Conservation (phyloP, 1,140 invertebrate genomes). For the Geopemphigus sp. region DNA sequence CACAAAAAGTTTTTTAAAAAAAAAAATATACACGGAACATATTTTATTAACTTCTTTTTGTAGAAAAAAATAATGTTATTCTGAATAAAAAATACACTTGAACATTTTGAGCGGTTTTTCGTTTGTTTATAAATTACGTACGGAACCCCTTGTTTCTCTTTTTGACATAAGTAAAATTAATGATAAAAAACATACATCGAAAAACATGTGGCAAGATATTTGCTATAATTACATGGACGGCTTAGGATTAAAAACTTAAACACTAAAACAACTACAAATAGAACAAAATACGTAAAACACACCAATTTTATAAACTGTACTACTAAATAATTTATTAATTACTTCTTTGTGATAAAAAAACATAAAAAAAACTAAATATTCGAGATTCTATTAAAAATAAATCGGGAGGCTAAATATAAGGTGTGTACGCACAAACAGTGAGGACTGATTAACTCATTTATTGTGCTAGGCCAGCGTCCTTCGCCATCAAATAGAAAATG, state of each 20-base stretch:
- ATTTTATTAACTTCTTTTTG: background rate
- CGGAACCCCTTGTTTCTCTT: background rate
- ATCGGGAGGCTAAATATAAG: too few species aligned
- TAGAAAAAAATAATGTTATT: conserved; percentile 37
- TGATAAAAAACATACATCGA: too few species aligned
- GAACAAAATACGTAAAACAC: too few species aligned
- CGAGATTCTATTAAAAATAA: too few species aligned
- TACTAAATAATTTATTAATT: conserved; percentile 27
- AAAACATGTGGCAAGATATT: conserved; percentile 44
- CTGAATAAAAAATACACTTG: conserved; percentile 39
- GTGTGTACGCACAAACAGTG: too few species aligned
- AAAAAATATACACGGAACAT: conserved; percentile 18
- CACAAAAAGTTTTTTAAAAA: background rate
- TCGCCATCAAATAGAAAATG: conserved; percentile 89
- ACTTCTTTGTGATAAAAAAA: background rate
- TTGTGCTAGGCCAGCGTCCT: conserved; percentile 76
- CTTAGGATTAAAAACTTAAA: conserved; percentile 36
- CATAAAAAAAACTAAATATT: too few species aligned
- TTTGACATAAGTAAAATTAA: conserved; percentile 15
- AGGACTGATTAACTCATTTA: background rate
- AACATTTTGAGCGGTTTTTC: conserved; percentile 4
- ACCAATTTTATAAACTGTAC: too few species aligned
- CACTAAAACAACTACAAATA: background rate
- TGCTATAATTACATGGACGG: conserved; percentile 18
- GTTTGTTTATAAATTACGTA: background rate